Percentiles rank a stretch among this genome's conserved stretches.
phyloP scores from a whole-genome alignment of 2,888 invertebrate species.

The Cantharis flavilabris region DNA sequence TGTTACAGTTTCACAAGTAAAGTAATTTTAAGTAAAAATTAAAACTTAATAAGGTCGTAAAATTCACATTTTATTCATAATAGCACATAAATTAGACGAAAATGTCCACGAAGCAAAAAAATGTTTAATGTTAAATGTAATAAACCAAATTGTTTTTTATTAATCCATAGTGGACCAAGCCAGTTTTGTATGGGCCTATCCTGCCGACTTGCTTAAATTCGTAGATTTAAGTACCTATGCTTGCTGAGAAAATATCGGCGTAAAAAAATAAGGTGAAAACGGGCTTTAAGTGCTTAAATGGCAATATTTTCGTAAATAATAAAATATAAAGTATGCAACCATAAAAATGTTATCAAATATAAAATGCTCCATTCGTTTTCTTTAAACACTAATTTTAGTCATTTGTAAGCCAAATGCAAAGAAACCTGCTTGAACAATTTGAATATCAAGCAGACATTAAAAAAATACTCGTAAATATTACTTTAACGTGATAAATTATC shows the following conservation, averaged over 20 bases:
- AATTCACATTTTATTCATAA: too few species aligned
- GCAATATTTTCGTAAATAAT: neutral
- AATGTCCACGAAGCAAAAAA: too few species aligned
- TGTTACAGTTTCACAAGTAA: too few species aligned
- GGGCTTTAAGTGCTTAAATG: neutral
- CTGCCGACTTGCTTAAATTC: neutral
- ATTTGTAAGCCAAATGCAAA: neutral
- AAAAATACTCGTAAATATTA: neutral
- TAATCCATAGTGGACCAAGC: too few species aligned
- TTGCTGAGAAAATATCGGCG: neutral
- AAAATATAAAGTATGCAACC: neutral
- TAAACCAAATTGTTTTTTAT: too few species aligned
- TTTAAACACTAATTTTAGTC: neutral
- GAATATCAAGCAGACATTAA: neutral
- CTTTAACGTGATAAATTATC: neutral
- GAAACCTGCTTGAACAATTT: neutral
- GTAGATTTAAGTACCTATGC: neutral
- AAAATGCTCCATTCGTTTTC: neutral
- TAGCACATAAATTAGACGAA: too few species aligned
- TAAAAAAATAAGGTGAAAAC: neutral
- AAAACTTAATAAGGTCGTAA: too few species aligned
- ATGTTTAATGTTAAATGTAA: too few species aligned
- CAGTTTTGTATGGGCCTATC: too few species aligned
- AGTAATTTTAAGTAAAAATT: too few species aligned
- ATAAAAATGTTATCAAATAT: neutral